A percentile compares a stretch with the other conserved stretches of the same genome.
Evolutionary conservation across 2,113 vertebrate genomes (phyloP).

Genomic region (Myocastor coypus): DNA sequence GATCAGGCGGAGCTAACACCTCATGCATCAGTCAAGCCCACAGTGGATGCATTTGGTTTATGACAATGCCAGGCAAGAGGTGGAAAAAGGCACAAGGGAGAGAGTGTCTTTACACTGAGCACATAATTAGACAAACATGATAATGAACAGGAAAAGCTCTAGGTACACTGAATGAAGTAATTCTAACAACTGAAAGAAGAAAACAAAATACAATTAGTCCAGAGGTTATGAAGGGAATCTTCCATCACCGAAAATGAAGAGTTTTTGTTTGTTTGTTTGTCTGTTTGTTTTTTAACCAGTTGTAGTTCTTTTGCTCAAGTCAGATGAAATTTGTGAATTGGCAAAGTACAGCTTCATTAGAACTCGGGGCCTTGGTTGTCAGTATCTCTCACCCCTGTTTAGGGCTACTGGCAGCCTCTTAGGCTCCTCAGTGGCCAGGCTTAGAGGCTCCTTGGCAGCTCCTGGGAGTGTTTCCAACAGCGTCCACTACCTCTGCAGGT

Average conservation of each 20-base stretch:
- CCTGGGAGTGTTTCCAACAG: background rate
- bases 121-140: background rate
- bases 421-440: background rate
- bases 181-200: slow-evolving; percentile 36
- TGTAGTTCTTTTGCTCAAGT: background rate
- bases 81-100: background rate
- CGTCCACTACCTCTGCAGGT: background rate
- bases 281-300: background rate
- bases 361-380: background rate
- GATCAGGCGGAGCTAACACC: background rate
- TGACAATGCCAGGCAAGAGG: background rate
- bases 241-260: background rate
- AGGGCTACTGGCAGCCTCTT: background rate
- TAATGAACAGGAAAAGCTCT: background rate
- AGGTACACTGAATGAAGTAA: background rate
- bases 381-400: background rate
- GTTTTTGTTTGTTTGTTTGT: too few species aligned
- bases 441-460: background rate
- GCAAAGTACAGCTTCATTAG: background rate
- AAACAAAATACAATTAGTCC: background rate
- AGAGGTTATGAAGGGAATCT: background rate
- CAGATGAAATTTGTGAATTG: background rate
- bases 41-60: background rate
- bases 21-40: background rate
- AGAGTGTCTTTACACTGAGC: background rate